Conservation (phyloP, 2,113 vertebrate species). For the Myodes glareolus region DNA sequence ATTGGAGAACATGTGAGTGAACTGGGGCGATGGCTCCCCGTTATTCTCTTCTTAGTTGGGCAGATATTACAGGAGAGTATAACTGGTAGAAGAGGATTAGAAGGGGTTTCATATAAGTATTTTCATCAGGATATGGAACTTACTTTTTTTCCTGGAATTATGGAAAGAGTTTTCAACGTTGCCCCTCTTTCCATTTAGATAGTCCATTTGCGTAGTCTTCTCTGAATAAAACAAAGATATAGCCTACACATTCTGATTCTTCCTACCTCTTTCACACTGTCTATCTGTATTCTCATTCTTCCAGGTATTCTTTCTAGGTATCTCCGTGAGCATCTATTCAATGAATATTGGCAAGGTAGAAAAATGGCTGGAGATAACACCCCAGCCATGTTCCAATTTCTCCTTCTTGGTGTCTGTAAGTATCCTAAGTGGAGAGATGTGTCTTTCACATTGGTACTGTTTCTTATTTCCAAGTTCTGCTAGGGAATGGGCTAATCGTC, state of each 20-base stretch:
- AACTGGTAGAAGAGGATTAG: neutral
- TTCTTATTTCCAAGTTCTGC: slow-evolving; percentile 59
- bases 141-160: slow-evolving; percentile 37
- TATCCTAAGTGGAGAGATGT: slow-evolving; percentile 11
- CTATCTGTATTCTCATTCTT: slow-evolving; percentile 30
- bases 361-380: slow-evolving; percentile 10
- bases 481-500: slow-evolving; percentile 59
- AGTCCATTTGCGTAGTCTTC: neutral
- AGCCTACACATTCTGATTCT: neutral
- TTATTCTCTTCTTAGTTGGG: neutral
- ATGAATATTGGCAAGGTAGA: neutral
- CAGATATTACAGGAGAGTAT: neutral
- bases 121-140: neutral
- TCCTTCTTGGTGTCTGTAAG: slow-evolving; percentile 64
- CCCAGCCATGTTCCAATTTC: slow-evolving; percentile 54
- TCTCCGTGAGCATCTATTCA: neutral
- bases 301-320: slow-evolving; percentile 14
- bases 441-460: neutral
- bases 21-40: neutral
- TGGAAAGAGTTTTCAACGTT: neutral
- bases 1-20: neutral
- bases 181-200: neutral
- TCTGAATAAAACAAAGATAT: slow-evolving; percentile 25
- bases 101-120: slow-evolving; percentile 9
- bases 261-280: neutral